These are phyloP conservation scores for Agelas oroides DNA, from an alignment of 37 sponge, comb jelly and placozoan genomes.

Conservation along the genomic window DNA sequence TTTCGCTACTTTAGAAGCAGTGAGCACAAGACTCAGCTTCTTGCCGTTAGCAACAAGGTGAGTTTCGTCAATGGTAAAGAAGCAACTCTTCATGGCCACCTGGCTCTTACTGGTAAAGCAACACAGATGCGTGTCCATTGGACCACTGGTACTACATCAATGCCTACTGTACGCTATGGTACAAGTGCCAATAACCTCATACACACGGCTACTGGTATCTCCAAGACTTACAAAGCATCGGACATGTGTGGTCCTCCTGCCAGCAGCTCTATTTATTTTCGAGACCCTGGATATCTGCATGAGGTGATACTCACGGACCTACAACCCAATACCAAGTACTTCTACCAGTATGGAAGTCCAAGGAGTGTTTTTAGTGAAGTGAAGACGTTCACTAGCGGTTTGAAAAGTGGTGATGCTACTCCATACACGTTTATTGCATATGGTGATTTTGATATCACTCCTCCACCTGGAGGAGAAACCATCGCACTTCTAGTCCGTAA, in stretches of 20 bases:
- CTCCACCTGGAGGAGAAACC: conserved; percentile 11
- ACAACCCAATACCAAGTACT: conserved; percentile 35
- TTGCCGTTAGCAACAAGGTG: conserved; percentile 52
- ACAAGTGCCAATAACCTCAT: not conserved
- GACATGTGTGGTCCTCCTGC: conserved; percentile 77
- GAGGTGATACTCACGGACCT: conserved; percentile 61
- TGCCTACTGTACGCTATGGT: conserved; percentile 54
- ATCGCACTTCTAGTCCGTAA: conserved; percentile 11
- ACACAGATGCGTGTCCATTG: conserved; percentile 68
- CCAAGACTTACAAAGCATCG: conserved; percentile 48
- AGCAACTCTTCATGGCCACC: conserved; percentile 63
- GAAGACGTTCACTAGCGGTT: conserved; percentile 18
- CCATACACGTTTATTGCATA: conserved; percentile 51
- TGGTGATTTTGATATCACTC: conserved; percentile 59
- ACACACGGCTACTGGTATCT: conserved; percentile 32
- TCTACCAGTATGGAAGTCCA: conserved; percentile 41
- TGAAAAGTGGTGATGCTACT: not conserved
- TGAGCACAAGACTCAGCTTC: conserved; percentile 15
- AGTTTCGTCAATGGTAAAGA: conserved; percentile 28
- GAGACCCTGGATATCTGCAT: conserved; percentile 63
- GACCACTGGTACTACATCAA: conserved; percentile 34
- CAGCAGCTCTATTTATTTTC: conserved; percentile 5
- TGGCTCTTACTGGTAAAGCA: conserved; percentile 56
- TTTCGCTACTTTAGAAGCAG: conserved; percentile 43
- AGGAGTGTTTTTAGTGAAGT: conserved; percentile 34